These are phyloP conservation scores for Notamacropus eugenii DNA, from an alignment of 2,797 vertebrate genomes.

Conservation along the genomic window DNA sequence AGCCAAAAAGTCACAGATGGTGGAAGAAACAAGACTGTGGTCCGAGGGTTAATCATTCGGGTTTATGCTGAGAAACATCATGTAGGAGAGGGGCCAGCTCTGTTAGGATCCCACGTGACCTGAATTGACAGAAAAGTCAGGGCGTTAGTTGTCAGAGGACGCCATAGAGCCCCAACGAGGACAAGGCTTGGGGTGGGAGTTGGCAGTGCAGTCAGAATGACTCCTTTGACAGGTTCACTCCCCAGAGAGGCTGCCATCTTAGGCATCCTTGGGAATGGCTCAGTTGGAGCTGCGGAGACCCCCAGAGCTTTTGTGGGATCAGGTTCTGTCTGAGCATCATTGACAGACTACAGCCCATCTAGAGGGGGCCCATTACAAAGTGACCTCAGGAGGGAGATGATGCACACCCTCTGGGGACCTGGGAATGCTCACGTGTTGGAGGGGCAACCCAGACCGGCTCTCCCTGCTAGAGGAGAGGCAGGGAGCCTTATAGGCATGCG, in stretches of 20 bases:
- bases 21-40: rapidly evolving
- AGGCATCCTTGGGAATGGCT: not conserved
- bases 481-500: not conserved
- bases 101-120: rapidly evolving
- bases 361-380: not conserved
- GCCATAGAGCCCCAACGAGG: not conserved
- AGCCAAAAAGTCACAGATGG: not conserved
- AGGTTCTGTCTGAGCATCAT: not conserved
- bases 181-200: too few species aligned
- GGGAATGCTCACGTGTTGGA: not conserved
- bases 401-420: not conserved
- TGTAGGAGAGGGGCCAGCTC: not conserved
- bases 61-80: too few species aligned
- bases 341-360: not conserved
- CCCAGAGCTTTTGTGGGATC: not conserved
- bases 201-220: not conserved
- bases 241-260: not conserved
- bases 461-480: not conserved
- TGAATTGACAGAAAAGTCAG: not conserved
- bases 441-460: too few species aligned
- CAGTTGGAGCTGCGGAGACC: not conserved
- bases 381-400: not conserved
- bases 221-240: not conserved
- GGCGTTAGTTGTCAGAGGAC: not conserved
- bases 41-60: not conserved